phyloP scores from a whole-genome alignment of 2,797 vertebrate genomes.

The Phyllotis vaccarum region DNA sequence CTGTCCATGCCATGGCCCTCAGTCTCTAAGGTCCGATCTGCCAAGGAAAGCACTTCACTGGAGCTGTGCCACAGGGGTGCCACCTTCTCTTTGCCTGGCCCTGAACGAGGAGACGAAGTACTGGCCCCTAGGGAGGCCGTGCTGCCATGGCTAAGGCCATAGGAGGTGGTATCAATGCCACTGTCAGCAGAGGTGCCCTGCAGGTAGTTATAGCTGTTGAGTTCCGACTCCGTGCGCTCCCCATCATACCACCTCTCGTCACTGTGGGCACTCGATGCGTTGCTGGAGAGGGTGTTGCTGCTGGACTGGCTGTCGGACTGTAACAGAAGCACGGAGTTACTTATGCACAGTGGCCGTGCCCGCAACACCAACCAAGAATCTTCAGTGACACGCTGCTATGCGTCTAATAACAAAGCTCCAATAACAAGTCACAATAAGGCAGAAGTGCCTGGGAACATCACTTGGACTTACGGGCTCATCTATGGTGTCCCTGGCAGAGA shows the following conservation, averaged over 20 bases:
- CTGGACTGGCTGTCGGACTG: slow-evolving; percentile 96
- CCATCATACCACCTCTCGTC: slow-evolving; percentile 99
- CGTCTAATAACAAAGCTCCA: background rate
- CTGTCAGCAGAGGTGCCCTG: slow-evolving; percentile 95
- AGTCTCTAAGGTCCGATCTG: slow-evolving; percentile 88
- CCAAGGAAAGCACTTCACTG: slow-evolving; percentile 88
- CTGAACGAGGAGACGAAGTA: slow-evolving; percentile 87
- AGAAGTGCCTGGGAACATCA: background rate
- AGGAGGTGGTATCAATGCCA: slow-evolving; percentile 94
- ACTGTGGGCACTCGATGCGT: slow-evolving; percentile 95
- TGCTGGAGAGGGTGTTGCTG: slow-evolving; percentile 98
- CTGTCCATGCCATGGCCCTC: slow-evolving; percentile 89
- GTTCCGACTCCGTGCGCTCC: slow-evolving; percentile 92
- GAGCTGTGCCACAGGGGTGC: slow-evolving; percentile 94
- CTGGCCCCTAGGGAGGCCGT: slow-evolving; percentile 91
- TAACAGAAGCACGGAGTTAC: slow-evolving; percentile 52
- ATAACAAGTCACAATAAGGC: background rate
- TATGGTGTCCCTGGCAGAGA: background rate
- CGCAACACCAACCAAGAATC: background rate
- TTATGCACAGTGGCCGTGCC: slow-evolving; percentile 25
- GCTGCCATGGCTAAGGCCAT: slow-evolving; percentile 93
- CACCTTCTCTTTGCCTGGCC: slow-evolving; percentile 91
- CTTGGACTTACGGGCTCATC: background rate
- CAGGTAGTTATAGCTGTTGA: slow-evolving; percentile 95
- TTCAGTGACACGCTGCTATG: fast-evolving